phyloP scores from a whole-genome alignment of 1,140 invertebrate species.

The Neodiprion fabricii region DNA sequence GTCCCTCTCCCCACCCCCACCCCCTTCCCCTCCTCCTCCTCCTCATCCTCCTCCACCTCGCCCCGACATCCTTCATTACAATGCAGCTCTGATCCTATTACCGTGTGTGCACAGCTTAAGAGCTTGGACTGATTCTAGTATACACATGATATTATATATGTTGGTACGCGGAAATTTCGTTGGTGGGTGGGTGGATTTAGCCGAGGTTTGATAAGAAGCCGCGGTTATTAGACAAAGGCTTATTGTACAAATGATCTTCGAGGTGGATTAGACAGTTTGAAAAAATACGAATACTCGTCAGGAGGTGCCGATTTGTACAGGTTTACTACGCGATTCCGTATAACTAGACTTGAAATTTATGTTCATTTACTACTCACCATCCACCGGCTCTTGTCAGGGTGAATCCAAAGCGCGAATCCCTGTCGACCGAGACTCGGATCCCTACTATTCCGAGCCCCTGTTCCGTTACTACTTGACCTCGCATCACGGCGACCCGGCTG shows the following conservation, averaged over 20 bases:
- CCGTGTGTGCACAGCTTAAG: constrained; percentile 18
- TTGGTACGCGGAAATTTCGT: too few relatives aligned
- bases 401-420: constrained; percentile 93
- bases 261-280: too few relatives aligned
- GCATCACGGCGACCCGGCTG: constrained; percentile 98
- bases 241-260: not conserved
- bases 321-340: too few relatives aligned
- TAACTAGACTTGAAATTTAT: too few relatives aligned
- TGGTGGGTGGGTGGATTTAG: not conserved
- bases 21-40: not conserved
- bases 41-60: not conserved
- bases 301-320: too few relatives aligned
- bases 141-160: not conserved
- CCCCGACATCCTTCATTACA: constrained; percentile 32
- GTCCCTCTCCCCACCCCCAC: constrained; percentile 33
- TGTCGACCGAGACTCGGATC: constrained; percentile 94
- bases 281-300: too few relatives aligned
- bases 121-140: not conserved
- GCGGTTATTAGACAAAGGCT: not conserved
- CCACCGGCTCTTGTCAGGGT: constrained; percentile 92
- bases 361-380: constrained; percentile 76
- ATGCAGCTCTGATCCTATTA: constrained; percentile 43
- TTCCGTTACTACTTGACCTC: constrained; percentile 92
- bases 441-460: constrained; percentile 95
- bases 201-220: not conserved